phyloP scores from a whole-genome alignment of 2,888 invertebrate species.

The Sisyra nigra region DNA sequence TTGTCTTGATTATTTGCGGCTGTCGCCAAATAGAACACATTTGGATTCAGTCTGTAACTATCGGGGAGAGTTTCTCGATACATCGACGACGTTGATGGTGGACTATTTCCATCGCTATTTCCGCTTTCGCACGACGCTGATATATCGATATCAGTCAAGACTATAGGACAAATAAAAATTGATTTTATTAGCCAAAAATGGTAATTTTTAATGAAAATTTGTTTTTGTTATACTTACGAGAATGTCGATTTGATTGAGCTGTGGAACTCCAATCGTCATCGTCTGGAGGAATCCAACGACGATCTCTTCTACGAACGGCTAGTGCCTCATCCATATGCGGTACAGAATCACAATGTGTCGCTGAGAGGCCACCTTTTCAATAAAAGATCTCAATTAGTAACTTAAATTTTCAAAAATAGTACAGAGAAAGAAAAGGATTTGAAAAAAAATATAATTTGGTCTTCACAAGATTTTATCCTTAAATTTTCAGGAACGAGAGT shows the following conservation, averaged over 20 bases:
- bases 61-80: neutral
- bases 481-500: no score
- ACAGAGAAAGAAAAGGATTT: no score
- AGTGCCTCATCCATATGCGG: conserved; percentile 22
- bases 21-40: conserved; percentile 16
- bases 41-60: conserved; percentile 19
- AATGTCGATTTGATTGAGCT: conserved; percentile 29
- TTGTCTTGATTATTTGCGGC: neutral
- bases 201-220: neutral
- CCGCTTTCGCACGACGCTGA: conserved; percentile 26
- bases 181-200: neutral
- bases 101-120: conserved; percentile 3
- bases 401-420: no score
- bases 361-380: conserved; percentile 5
- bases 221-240: conserved; percentile 23
- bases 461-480: no score
- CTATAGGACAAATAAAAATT: conserved; percentile 19
- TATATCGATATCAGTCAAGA: conserved; percentile 41
- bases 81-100: conserved; percentile 23
- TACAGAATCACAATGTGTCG: conserved; percentile 23
- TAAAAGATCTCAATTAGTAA: neutral
- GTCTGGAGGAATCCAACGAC: conserved; percentile 22
- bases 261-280: conserved; percentile 26
- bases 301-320: conserved; percentile 20
- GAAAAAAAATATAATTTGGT: no score